Evolutionary conservation across 2,113 vertebrate species (phyloP), one percentile per base, ranked within the genome.

Genomic region (Laterallus jamaicensis): DNA sequence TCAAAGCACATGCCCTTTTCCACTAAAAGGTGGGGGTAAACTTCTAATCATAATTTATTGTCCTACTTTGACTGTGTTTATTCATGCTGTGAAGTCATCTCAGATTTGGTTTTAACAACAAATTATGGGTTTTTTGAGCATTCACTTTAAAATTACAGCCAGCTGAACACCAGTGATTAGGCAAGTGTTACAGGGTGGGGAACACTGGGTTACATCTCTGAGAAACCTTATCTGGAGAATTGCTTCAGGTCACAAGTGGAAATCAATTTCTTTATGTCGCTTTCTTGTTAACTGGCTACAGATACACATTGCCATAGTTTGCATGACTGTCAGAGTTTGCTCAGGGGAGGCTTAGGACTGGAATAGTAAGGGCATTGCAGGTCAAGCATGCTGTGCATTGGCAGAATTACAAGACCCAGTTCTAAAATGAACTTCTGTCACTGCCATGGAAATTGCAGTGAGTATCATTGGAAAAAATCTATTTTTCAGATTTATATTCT

Each of bases 341-440:
- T 90, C 77, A 73, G 56, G 6, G 13, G 24, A 83, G 16, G 54
- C 39, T 95, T 90, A 88, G 71, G 29, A 75, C 77, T 88, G 70
- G 85, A 95, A 95, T 28, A 95, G 40, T 58, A 91, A 82, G 92
- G 75, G 68, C 82, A 80, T 74, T 86, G 86, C 88, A 96, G 96
- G 95, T 97, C 94, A 95, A 88, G 84, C 93, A 56, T 92, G 67
- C 52, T 76, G 76, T 67, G 71, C 69, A 32, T 40, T 95, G 95
- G 94, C 94, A 94, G 70, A 94, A 86, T 73, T 37, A 80, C 67
- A 94, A 93, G 92, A 86, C n/a, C 29, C 55, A 77, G 77, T 79
- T 97, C 68, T 91, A 47, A 91, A 59, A 81, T 75, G 67, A 96
- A 81, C 49, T 91, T 90, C 83, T 88, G 37, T 90, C 85, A 88